Base-by-base conservation (phyloP, 2,797 vertebrate genomes). In the Parauchenoglanis ngamensis region DNA sequence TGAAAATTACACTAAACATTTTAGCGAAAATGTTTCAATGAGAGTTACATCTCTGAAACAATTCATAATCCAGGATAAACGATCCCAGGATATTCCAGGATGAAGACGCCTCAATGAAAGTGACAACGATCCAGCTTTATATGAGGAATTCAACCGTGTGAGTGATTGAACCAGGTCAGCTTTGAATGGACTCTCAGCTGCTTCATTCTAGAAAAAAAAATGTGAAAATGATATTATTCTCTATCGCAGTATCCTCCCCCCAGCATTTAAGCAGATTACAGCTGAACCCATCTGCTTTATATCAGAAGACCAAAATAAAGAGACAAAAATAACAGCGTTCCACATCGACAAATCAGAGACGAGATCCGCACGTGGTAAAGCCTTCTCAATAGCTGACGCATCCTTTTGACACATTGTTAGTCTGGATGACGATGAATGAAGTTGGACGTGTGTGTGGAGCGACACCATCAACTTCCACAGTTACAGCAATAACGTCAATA, bases 251-350 rank as follows among this genome's bases (percentile, higher is more conserved):
- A 12, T 76, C 52, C 57, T n/a, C 3, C 13, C 56, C 40, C 25
- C 44, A 25, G 17, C 72, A 23, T 35, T 84, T 87, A 84, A 87
- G 81, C 86, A 78, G 86, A 87, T 87, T 87, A 87, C 72, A 31
- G 31, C 72, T 31, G 61, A 78, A 25, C 72, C 61, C 86, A 87
- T 78, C 81, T 84, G 86, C 86, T 68, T 78, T 78, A 57, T 65
- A 63, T 25, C 44, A 28, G 15, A 49, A 46, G 59, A 49, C 40
- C 72, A 73, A 31, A 35, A 63, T 15, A 67, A 57, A 79, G 35
- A 49, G 73, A 52, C 54, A 75, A 59, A 83, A 65, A 59, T 28
- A 46, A 73, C 21, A 75, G 21, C 19, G 40, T 17, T 72, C 7
- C 68, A 72, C 52, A 59, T 70, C 1, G 44, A 49, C 61, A 44